Percentiles rank a stretch among this genome's conserved stretches.
phyloP scores from a whole-genome alignment of 1,140 invertebrate genomes.

The Yoshiicerus persimilis region DNA sequence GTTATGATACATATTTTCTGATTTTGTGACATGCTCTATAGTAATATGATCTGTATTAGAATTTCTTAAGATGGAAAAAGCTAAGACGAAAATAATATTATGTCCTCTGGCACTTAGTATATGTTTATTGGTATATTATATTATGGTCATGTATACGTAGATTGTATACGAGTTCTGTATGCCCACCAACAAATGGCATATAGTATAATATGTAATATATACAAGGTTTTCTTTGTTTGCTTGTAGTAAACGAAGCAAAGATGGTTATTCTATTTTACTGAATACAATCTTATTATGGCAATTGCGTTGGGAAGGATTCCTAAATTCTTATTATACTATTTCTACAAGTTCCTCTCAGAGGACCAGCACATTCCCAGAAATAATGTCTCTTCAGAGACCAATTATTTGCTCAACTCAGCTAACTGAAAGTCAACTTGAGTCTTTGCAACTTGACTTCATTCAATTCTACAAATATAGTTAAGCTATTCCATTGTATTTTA shows the following conservation, averaged over 20 bases:
- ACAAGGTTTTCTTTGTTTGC: not conserved
- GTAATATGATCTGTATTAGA: too few species aligned
- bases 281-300: not conserved
- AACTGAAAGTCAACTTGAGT: conserved; percentile 13
- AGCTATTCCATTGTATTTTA: not conserved
- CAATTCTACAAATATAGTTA: not conserved
- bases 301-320: conserved; percentile 5
- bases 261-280: not conserved
- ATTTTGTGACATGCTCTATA: too few species aligned
- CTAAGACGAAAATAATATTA: too few species aligned
- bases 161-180: too few species aligned
- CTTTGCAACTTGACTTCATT: conserved; percentile 1
- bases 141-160: too few species aligned
- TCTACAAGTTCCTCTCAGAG: conserved; percentile 2
- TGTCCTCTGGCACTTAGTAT: too few species aligned
- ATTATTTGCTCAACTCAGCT: conserved; percentile 29
- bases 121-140: too few species aligned
- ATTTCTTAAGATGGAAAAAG: too few species aligned
- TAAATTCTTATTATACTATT: conserved; percentile 24
- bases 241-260: not conserved
- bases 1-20: too few species aligned
- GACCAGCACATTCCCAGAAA: conserved; percentile 15
- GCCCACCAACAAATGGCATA: too few species aligned
- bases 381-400: conserved; percentile 38
- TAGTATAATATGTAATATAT: not conserved